These are phyloP conservation scores for Hydrochoerus hydrochaeris DNA, from an alignment of 2,113 vertebrate species.

Conservation along the genomic window DNA sequence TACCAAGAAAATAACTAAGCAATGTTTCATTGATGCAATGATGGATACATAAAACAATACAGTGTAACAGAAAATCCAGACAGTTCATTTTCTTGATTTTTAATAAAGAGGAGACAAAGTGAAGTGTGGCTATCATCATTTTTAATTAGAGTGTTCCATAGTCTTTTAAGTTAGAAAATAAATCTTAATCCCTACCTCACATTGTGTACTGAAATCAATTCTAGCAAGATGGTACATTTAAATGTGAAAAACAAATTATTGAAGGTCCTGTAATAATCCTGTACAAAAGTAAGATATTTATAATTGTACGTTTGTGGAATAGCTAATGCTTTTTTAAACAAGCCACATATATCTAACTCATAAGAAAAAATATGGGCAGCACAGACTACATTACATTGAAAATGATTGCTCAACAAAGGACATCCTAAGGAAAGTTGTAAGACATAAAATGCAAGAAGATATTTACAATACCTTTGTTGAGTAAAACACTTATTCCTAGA, in stretches of 20 bases:
- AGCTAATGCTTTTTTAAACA: background rate
- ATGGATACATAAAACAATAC: background rate
- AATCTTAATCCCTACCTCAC: background rate
- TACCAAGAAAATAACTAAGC: background rate
- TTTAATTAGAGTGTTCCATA: background rate
- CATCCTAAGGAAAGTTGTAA: background rate
- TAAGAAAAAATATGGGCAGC: background rate
- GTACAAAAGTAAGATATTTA: background rate
- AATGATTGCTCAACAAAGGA: background rate
- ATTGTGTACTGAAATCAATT: background rate
- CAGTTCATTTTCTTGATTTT: background rate
- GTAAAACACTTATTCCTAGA: background rate
- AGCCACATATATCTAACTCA: background rate
- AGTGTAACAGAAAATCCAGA: background rate
- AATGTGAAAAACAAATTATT: background rate
- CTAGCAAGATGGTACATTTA: background rate
- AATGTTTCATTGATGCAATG: background rate
- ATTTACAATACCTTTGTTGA: background rate
- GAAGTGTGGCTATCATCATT: accelerated
- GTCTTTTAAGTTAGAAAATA: accelerated
- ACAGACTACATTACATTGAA: background rate
- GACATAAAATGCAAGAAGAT: background rate
- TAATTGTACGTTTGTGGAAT: background rate
- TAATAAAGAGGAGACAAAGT: background rate
- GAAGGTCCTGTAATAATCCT: background rate